A percentile compares a stretch with the other conserved stretches of the same genome.
Evolutionary conservation across 2,113 vertebrate species (phyloP).

Genomic region (Tauraco erythrolophus): DNA sequence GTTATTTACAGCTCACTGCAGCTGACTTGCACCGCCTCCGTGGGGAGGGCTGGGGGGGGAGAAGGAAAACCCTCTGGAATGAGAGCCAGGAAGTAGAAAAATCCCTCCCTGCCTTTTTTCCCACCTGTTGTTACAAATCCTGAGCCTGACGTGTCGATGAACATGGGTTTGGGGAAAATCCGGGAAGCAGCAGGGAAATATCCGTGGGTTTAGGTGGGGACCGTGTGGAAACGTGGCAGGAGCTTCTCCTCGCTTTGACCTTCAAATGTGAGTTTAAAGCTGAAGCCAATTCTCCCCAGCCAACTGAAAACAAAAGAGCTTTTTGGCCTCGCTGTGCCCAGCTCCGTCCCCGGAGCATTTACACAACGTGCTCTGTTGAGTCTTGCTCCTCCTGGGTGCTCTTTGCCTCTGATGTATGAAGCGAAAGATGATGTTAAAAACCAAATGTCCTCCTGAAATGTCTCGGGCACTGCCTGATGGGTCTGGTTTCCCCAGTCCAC

Average conservation of each 20-base stretch:
- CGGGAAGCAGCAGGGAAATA: neutral
- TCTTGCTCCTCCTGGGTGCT: neutral
- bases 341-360: neutral
- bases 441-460: neutral
- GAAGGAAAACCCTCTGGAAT: neutral
- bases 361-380: neutral
- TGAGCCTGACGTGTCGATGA: neutral
- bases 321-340: fast-evolving
- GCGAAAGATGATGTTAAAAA: neutral
- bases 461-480: neutral
- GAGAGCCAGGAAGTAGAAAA: neutral
- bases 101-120: neutral
- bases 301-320: neutral
- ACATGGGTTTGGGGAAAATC: neutral
- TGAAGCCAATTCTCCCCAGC: neutral
- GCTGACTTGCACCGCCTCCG: neutral
- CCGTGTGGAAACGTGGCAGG: fast-evolving
- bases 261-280: neutral
- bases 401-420: neutral
- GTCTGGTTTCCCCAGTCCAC: neutral
- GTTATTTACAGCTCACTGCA: slow-evolving; percentile 43
- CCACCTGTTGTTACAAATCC: neutral
- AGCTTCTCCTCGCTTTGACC: neutral
- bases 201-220: neutral
- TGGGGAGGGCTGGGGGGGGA: neutral